Conservation (phyloP, 2,888 invertebrate species). For the Nineta flava region DNA sequence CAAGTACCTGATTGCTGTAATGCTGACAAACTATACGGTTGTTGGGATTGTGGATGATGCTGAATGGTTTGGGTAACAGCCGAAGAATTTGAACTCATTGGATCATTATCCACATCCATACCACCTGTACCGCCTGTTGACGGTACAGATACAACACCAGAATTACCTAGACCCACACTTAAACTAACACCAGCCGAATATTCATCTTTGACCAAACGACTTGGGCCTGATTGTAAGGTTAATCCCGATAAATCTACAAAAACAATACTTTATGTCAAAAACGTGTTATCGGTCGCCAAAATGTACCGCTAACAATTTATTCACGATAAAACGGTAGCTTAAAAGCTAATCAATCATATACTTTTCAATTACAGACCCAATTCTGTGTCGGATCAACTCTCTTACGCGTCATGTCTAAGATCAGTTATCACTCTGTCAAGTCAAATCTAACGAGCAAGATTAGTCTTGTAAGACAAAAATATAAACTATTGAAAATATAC, state of each 20-base stretch:
- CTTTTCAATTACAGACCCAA: background rate
- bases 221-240: constrained; percentile 70
- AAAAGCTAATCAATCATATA: background rate
- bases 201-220: constrained; percentile 82
- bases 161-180: constrained; percentile 12
- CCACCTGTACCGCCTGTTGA: constrained; percentile 32
- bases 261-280: constrained; percentile 12
- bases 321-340: background rate
- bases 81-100: constrained; percentile 27
- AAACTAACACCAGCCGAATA: constrained; percentile 56
- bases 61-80: constrained; percentile 41
- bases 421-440: too few relatives aligned
- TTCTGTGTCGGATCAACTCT: background rate
- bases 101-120: constrained; percentile 43
- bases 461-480: too few relatives aligned
- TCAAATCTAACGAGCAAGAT: too few relatives aligned
- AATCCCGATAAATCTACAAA: constrained; percentile 73
- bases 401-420: too few relatives aligned
- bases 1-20: constrained; percentile 17
- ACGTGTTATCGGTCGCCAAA: constrained; percentile 3
- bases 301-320: background rate
- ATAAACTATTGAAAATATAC: too few relatives aligned
- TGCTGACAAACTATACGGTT: constrained; percentile 35
- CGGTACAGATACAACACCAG: constrained; percentile 31
- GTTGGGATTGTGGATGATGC: constrained; percentile 43